Evolutionary conservation across 2,797 vertebrate species (phyloP), one percentile per base, ranked within the genome.

Genomic region (Protosalanx chinensis): DNA sequence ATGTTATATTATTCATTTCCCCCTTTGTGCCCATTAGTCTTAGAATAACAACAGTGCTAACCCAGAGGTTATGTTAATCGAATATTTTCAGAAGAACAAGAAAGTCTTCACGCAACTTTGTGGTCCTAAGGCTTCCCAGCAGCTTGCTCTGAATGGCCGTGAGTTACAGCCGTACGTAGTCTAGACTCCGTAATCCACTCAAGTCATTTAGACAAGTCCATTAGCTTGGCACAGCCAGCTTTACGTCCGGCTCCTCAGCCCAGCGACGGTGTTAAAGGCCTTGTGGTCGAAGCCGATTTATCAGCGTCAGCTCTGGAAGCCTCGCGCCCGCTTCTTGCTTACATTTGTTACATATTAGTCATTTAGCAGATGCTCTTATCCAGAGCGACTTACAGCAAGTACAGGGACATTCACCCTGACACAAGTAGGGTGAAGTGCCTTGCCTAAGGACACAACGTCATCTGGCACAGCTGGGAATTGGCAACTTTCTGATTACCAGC

Each of bases 161-260:
- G n/a, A 1, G 81, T 80, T 79, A 41, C 41, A 41, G 37, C 58
- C 63, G n/a, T 68, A 41, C 37, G 23, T 64, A 35, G 72, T 79
- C 66, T 64, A 66, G 56, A 76, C 64, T 58, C 49, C n/a, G 32
- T 70, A 68, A 68, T 79, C 62, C 64, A 20, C 61, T 68, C 30
- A 56, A 64, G 33, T 32, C 18, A 41, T 15, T 8, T 68, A 70
- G 72, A 4, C 15, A 61, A 71, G 27, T 75, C 70, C 76, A n/a
- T 71, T 70, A 57, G 27, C 61, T 70, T 76, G 15, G 56, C 73
- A 62, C 18, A 64, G 59, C 4, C 66, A 64, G 57, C 20, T 70
- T 74, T 35, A 33, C 13, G 59, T 59, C 53, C 58, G 64, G 60
- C 60, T 6, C 78, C 2, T 74, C 51, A 8, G 51, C 51, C 6